phyloP scores from a whole-genome alignment of 92 coral and sea anemone genomes.

The Blastomussa wellsi region DNA sequence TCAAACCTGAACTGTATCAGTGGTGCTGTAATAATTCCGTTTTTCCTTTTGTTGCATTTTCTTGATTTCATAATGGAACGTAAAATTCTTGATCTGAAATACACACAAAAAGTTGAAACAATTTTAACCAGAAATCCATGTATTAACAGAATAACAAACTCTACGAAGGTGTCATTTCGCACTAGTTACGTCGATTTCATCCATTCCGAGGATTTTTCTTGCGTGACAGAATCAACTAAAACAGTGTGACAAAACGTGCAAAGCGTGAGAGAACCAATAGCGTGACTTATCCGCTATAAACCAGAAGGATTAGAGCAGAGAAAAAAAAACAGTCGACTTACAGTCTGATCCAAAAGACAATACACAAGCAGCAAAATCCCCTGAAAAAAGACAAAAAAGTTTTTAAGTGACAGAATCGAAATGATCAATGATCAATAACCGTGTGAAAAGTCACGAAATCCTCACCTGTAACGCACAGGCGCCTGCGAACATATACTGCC shows the following conservation, averaged over 20 bases:
- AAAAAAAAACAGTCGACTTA: constrained; percentile 32
- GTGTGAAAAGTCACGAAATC: background rate
- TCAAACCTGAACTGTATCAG: constrained; percentile 93
- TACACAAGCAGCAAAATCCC: constrained; percentile 79
- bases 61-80: constrained; percentile 69
- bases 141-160: background rate
- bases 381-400: constrained; percentile 25
- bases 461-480: constrained; percentile 84
- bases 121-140: background rate
- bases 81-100: constrained; percentile 76
- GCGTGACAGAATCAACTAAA: background rate
- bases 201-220: background rate
- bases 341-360: constrained; percentile 86
- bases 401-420: background rate
- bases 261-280: background rate
- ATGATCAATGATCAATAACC: background rate
- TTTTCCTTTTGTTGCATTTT: constrained; percentile 78
- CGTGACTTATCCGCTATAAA: background rate
- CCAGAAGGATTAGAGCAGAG: background rate
- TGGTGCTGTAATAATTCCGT: constrained; percentile 95
- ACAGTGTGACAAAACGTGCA: background rate
- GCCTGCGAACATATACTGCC: constrained; percentile 90
- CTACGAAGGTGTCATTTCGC: background rate
- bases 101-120: background rate
- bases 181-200: background rate